These are phyloP conservation scores for Campylomormyrus numenius DNA, from an alignment of 2,113 vertebrate species.

Conservation along the genomic window DNA sequence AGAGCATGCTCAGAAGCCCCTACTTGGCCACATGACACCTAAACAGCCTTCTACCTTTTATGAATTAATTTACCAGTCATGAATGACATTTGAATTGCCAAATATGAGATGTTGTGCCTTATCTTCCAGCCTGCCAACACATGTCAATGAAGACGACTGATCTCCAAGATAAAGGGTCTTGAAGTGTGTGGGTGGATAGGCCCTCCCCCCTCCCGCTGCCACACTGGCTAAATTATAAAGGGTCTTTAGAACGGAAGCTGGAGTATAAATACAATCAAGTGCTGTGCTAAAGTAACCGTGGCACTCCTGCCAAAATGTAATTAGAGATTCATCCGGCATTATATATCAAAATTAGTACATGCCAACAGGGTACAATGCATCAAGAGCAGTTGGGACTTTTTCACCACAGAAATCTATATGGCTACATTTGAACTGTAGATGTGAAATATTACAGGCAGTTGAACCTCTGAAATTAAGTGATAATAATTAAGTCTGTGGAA, in stretches of 20 bases:
- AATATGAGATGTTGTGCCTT: conserved; percentile 6
- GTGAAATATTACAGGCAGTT: conserved; percentile 41
- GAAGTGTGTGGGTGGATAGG: conserved; percentile 24
- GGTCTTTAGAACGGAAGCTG: conserved; percentile 54
- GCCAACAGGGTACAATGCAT: conserved; percentile 78
- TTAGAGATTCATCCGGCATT: conserved; percentile 81
- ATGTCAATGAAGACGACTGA: conserved; percentile 37
- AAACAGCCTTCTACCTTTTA: neutral
- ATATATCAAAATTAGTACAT: conserved; percentile 86
- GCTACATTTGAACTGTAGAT: conserved; percentile 46
- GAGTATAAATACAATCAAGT: conserved; percentile 72
- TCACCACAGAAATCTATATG: conserved; percentile 69
- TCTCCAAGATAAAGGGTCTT: conserved; percentile 31
- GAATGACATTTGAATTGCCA: neutral
- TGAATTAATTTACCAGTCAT: neutral
- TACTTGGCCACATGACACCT: neutral
- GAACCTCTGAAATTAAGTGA: conserved; percentile 53
- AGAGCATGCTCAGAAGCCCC: neutral
- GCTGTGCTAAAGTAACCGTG: conserved; percentile 67
- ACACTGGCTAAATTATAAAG: conserved; percentile 63
- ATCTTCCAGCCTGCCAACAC: conserved; percentile 5
- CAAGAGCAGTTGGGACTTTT: conserved; percentile 67
- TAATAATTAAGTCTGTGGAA: conserved; percentile 61
- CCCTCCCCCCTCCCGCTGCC: conserved; percentile 16
- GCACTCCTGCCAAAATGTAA: conserved; percentile 80